Percentiles rank a stretch among this genome's conserved stretches.
Evolutionary conservation across 35 echinoderm and acorn worm genomes (phyloP).

Genomic region (Eucidaris tribuloides): DNA sequence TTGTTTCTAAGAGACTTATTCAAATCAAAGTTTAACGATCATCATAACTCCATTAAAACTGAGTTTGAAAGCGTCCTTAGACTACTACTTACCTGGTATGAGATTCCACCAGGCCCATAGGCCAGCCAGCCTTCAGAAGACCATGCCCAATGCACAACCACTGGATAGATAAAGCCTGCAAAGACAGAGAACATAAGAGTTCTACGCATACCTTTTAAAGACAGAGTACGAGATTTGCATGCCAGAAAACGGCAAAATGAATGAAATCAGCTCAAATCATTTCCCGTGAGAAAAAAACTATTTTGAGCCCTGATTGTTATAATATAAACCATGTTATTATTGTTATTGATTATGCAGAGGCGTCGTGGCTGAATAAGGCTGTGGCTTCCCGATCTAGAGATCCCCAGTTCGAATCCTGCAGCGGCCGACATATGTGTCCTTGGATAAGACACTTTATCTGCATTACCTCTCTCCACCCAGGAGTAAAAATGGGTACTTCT

Average conservation of each 20-base stretch:
- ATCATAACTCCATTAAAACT: no score
- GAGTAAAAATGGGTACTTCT: no score
- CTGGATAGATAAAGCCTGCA: conserved; percentile 85
- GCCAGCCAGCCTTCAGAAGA: conserved; percentile 82
- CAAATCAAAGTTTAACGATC: no score
- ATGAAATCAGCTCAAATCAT: not conserved
- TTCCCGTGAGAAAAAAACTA: not conserved
- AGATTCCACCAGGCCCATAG: conserved; percentile 52
- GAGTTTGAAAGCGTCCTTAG: no score
- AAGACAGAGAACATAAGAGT: not conserved
- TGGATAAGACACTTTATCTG: no score
- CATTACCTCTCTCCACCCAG: no score
- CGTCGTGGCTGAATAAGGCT: not conserved
- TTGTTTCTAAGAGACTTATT: no score
- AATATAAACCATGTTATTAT: not conserved
- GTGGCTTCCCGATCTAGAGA: no score
- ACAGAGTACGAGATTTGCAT: not conserved
- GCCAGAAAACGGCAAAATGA: not conserved
- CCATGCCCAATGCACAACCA: conserved; percentile 98
- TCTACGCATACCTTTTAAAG: not conserved
- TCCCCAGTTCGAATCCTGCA: no score
- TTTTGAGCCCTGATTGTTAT: not conserved
- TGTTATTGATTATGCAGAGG: not conserved
- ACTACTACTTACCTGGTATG: conserved; percentile 71
- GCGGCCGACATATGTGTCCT: no score